phyloP scores from a whole-genome alignment of 2,113 vertebrate species.

The Odocoileus virginianus region DNA sequence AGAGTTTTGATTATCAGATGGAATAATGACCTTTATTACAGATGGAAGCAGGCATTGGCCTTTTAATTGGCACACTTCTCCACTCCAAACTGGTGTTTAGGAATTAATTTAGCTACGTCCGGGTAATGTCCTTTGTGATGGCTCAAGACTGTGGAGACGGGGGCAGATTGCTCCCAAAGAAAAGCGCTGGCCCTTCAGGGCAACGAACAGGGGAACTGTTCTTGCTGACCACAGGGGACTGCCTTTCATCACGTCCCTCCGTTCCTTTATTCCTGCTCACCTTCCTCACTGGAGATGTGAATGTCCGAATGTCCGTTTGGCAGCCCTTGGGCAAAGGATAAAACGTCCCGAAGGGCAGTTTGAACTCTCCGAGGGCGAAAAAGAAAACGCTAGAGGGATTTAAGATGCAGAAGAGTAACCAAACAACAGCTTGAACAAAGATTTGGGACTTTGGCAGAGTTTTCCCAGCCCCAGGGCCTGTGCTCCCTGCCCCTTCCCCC shows the following conservation, averaged over 20 bases:
- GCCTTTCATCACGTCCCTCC: not conserved
- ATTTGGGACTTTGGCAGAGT: not conserved
- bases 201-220: not conserved
- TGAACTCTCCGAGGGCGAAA: not conserved
- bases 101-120: not conserved
- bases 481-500: rapidly evolving
- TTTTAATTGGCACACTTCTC: not conserved
- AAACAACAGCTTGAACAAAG: not conserved
- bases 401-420: not conserved
- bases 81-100: not conserved
- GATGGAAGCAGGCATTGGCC: not conserved
- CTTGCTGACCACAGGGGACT: not conserved
- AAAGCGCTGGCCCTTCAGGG: rapidly evolving
- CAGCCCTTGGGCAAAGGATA: not conserved
- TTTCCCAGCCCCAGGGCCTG: rapidly evolving
- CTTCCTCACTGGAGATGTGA: not conserved
- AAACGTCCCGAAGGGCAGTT: not conserved
- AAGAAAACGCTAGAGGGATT: not conserved
- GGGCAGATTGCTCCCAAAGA: not conserved
- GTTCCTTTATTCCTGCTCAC: rapidly evolving
- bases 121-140: not conserved
- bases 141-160: not conserved
- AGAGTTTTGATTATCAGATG: not conserved
- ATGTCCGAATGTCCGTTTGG: rapidly evolving
- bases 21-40: not conserved